Conservation (phyloP, 2,888 invertebrate species). For the Drosophila yooni region DNA sequence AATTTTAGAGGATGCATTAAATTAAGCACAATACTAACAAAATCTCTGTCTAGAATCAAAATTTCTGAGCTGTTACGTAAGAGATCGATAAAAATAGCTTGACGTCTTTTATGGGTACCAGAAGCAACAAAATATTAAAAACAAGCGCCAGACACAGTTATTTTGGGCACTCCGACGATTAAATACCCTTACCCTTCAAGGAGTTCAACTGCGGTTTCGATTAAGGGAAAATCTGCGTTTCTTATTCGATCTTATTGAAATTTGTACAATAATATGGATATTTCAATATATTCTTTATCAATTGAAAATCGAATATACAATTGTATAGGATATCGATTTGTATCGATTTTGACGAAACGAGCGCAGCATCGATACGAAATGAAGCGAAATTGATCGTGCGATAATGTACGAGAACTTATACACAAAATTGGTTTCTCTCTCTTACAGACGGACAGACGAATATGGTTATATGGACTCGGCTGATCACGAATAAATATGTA, state of each 20-base stretch:
- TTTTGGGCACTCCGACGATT: neutral
- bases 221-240: neutral
- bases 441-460: neutral
- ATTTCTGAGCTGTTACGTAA: neutral
- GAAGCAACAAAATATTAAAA: neutral
- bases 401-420: neutral
- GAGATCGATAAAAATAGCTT: neutral
- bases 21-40: neutral
- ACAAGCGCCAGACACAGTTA: neutral
- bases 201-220: neutral
- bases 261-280: too few relatives aligned
- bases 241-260: neutral
- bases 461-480: neutral
- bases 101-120: neutral
- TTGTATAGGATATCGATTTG: neutral
- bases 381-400: neutral
- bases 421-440: neutral
- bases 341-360: neutral
- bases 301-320: neutral
- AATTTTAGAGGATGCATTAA: neutral
- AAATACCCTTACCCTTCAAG: neutral
- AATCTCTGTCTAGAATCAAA: neutral
- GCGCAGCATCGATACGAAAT: neutral
- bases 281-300: too few relatives aligned
- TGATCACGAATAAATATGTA: neutral